Evolutionary conservation across 2,797 vertebrate genomes (phyloP).

Genomic region (Chelonia mydas): DNA sequence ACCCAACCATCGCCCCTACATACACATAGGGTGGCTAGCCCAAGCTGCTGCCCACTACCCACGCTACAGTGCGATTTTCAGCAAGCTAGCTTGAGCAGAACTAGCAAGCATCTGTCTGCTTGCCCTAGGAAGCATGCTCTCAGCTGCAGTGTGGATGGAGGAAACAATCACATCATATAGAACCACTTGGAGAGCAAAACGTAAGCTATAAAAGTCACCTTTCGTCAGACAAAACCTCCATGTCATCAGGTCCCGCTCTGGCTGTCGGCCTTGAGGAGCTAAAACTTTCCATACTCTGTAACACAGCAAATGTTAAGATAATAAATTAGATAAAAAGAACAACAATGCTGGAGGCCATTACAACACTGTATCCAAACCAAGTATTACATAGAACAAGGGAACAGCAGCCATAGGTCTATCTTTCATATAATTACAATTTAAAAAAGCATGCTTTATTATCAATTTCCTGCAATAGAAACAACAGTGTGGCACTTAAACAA

Average conservation of each 20-base stretch:
- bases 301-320: constrained; percentile 66
- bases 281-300: constrained; percentile 83
- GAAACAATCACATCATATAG: neutral
- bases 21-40: too few relatives aligned
- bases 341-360: neutral
- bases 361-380: neutral
- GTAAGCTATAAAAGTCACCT: constrained; percentile 78
- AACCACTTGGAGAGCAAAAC: neutral
- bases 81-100: neutral
- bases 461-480: neutral
- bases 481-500: neutral
- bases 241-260: constrained; percentile 74
- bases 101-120: neutral
- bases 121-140: neutral
- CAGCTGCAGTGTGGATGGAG: neutral
- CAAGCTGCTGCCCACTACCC: neutral
- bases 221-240: constrained; percentile 81
- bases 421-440: neutral
- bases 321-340: constrained; percentile 27
- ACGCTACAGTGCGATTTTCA: neutral
- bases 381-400: neutral
- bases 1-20: neutral
- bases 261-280: constrained; percentile 69
- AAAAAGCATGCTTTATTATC: neutral
- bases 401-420: neutral